Evolutionary conservation across 1,140 invertebrate species (phyloP), one percentile per base, ranked within the genome.

Genomic region (Heliothis virescens): DNA sequence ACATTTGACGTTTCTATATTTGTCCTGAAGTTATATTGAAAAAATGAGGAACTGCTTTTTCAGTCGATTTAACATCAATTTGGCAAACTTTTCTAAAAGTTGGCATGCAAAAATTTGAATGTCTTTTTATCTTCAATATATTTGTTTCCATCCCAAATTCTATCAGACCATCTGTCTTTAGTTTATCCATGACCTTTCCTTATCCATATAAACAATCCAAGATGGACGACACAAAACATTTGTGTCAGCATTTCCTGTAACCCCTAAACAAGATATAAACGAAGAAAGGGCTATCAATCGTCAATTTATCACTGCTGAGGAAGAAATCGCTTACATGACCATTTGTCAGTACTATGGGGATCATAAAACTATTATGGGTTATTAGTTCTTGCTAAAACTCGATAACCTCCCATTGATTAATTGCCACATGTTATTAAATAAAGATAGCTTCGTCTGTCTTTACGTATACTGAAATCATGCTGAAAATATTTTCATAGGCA

Each of bases 1-100:
- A 63, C 29, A 62, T 73, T 59, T 73, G 53, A 59, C 34, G 53
- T 73, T n/a, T 73, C 71, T 59, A 73, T 73, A 59, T 59, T 16
- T 26, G 67, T 69, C 16, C 18, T 48, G 18, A 15, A 16, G 11
- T 69, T 47, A 59, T 59, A 73, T 73, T 73, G 53, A 73, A 73
- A 73, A 73, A 59, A 55, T n/a, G 53, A 34, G 29, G n/a, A 73
- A 59, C 9, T 47, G 21, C 12, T 57, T 73, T n/a, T 13, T 59
- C 15, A 34, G 26, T 3, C n/a, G n/a, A n/a, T 48, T 65, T 16
- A n/a, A n/a, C 15, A 34, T n/a, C n/a, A 10, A 41, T 2, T 65
- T n/a, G 9, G 9, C 0, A 15, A n/a, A 55, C 34, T 3, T 16
- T 1, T 55, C 16, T 55, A 2, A n/a, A 55, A 55, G 1, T 55